Conservation (phyloP, 2,888 invertebrate genomes). For the Xylophagus ater region DNA sequence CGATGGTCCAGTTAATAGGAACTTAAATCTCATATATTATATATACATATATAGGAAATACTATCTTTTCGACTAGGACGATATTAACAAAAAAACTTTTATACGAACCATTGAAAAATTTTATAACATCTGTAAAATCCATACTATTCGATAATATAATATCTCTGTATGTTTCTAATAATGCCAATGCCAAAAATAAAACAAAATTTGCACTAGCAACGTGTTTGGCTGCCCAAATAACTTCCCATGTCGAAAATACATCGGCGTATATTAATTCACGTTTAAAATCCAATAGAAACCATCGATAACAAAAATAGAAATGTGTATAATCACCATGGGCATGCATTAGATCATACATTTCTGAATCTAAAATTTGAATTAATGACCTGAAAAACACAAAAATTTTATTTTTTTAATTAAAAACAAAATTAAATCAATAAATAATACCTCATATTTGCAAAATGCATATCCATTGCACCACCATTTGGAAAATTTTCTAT, state of each 20-base stretch:
- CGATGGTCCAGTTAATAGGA: too few species aligned
- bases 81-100: not conserved
- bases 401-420: not conserved
- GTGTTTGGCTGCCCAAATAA: constrained; percentile 87
- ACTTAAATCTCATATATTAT: too few species aligned
- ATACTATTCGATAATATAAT: constrained; percentile 90
- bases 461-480: constrained; percentile 90
- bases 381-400: constrained; percentile 45
- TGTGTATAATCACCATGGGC: constrained; percentile 93
- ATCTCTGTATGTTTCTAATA: constrained; percentile 86
- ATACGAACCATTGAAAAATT: constrained; percentile 85
- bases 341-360: constrained; percentile 89
- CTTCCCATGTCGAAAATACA: constrained; percentile 91
- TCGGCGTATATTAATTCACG: constrained; percentile 86
- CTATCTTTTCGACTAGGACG: not conserved
- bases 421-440: not conserved
- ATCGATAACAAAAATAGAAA: constrained; percentile 95
- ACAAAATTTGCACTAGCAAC: constrained; percentile 83
- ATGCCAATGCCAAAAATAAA: constrained; percentile 81
- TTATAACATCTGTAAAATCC: constrained; percentile 97
- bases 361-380: constrained; percentile 82
- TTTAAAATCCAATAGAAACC: constrained; percentile 95
- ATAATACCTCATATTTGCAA: constrained; percentile 78
- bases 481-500: constrained; percentile 85
- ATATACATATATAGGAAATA: not conserved